Percentiles rank a stretch among this genome's conserved stretches.
Evolutionary conservation across 2,888 invertebrate species (phyloP).

Genomic region (Sympetrum striolatum): DNA sequence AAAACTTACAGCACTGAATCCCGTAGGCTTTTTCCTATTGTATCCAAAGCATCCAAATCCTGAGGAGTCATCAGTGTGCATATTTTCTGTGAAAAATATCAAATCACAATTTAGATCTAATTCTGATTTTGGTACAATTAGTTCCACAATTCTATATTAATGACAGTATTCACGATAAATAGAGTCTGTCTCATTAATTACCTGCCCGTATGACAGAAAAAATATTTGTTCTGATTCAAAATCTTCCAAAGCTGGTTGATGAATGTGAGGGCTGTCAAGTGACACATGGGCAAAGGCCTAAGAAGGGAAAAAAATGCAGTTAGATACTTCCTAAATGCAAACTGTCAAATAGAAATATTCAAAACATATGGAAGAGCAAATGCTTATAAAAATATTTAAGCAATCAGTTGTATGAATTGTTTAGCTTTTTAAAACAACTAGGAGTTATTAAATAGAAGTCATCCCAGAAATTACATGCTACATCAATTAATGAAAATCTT

Average conservation of each 20-base stretch:
- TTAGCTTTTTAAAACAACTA: too few species aligned
- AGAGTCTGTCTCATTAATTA: slow-evolving; percentile 49
- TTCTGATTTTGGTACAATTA: slow-evolving; percentile 7
- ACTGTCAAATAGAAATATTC: neutral
- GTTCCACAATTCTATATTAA: too few species aligned
- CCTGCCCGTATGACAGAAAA: slow-evolving; percentile 66
- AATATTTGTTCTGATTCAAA: slow-evolving; percentile 63
- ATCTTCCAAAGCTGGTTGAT: slow-evolving; percentile 61
- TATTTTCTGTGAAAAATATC: slow-evolving; percentile 55
- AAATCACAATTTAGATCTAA: slow-evolving; percentile 32
- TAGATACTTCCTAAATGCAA: neutral
- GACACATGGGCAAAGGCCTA: slow-evolving; percentile 53
- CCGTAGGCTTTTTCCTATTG: neutral
- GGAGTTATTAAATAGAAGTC: too few species aligned
- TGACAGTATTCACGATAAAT: neutral
- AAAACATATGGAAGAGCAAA: slow-evolving; percentile 8
- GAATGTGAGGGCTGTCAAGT: slow-evolving; percentile 55
- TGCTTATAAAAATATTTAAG: neutral
- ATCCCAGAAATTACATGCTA: too few species aligned
- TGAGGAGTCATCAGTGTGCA: slow-evolving; percentile 54
- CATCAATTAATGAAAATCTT: too few species aligned
- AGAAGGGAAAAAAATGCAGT: slow-evolving; percentile 47
- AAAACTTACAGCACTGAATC: slow-evolving; percentile 23
- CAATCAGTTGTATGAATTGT: neutral
- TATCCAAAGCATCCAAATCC: slow-evolving; percentile 54